phyloP scores from a whole-genome alignment of 2,888 invertebrate species.

The Busseola fusca region DNA sequence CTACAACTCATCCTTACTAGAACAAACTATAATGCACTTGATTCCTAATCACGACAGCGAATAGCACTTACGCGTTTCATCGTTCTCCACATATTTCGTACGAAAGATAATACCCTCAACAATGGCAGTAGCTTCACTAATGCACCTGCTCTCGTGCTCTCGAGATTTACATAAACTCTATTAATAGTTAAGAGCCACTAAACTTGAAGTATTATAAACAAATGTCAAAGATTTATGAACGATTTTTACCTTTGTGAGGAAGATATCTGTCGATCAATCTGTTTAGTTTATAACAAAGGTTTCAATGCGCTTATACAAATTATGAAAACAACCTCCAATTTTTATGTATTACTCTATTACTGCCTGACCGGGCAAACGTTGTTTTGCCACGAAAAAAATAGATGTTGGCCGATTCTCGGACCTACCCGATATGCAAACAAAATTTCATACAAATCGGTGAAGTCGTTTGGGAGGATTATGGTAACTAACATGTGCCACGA shows the following conservation, averaged over 20 bases:
- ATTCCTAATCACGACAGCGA: constrained; percentile 17
- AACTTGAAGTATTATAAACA: constrained; percentile 53
- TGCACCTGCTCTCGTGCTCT: constrained; percentile 46
- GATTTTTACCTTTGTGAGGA: constrained; percentile 26
- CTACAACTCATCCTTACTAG: not conserved
- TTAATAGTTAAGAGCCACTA: constrained; percentile 53
- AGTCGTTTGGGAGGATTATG: too few species aligned
- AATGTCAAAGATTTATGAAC: constrained; percentile 38
- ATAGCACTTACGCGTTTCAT: constrained; percentile 40
- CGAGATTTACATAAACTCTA: constrained; percentile 48
- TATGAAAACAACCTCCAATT: not conserved
- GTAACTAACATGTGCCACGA: too few species aligned
- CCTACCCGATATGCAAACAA: too few species aligned
- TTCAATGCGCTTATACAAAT: not conserved
- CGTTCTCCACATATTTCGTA: constrained; percentile 25
- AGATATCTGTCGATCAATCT: constrained; percentile 30
- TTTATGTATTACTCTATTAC: not conserved
- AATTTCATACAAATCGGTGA: too few species aligned
- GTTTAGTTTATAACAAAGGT: constrained; percentile 31
- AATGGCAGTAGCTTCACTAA: constrained; percentile 38
- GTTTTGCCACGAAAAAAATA: too few species aligned
- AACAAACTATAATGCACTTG: constrained; percentile 9
- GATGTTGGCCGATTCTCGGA: too few species aligned
- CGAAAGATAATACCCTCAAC: constrained; percentile 45
- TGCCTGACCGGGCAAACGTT: too few species aligned